Base-by-base conservation (phyloP, 2,888 invertebrate species). In the Leptinotarsa haldemani region DNA sequence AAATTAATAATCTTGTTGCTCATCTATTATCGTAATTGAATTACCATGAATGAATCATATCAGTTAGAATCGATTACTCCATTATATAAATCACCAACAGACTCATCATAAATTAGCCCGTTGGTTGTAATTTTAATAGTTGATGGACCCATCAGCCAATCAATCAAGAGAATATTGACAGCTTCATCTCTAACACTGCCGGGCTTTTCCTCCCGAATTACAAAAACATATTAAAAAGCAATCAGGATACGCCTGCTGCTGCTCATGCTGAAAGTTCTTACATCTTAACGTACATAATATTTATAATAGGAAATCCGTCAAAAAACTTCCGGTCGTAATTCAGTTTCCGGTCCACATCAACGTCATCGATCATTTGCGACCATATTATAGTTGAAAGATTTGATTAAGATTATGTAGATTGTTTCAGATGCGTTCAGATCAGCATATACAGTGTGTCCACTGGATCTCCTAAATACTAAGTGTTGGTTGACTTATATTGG, bases 11-110 rank as follows among this genome's bases (percentile, higher is more conserved):
- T 30, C 61, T 30, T 61, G 40, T n/a, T 30, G 16, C 16, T 61
- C 12, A 40, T 61, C 61, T 61, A 40, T 61, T 61, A 61, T 30
- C 61, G 61, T 30, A 30, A 61, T 61, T 61, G 40, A 61, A 61
- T 61, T n/a, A 61, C 40, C 61, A 30, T 61, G 16, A 61, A 61
- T 61, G 61, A 40, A 30, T 61, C 3, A 61, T 18, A 61, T 61
- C 61, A 25, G 40, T 61, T 40, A 61, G 40, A 40, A 61, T n/a
- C 16, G 40, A 61, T 61, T 61, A 30, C 30, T 16, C 61, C 61
- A n/a, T 61, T 30, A 61, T 16, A 61, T 61, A 61, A 61, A 61
- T 61, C 61, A 61, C 61, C n/a, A 40, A 61, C 61, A 61, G 61
- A 61, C 40, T 30, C 61, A 40, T 61, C 61, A n/a, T 61, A 40